Conservation (phyloP, 1,140 invertebrate species). For the Drosophila trapezifrons region DNA sequence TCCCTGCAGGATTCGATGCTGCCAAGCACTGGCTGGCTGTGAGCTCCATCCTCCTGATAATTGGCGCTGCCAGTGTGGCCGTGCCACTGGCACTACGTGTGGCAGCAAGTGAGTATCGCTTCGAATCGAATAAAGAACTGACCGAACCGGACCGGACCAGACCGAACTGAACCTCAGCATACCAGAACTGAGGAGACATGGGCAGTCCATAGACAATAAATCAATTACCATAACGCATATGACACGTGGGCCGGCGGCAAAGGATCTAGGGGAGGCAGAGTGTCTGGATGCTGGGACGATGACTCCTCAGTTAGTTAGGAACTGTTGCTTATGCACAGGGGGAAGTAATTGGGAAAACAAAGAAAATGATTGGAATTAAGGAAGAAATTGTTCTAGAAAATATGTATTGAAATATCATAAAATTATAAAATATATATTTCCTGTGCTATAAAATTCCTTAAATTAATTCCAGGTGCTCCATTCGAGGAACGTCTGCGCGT, state of each 20-base stretch:
- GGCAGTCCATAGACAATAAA: conserved; percentile 67
- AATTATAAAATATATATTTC: too few relatives aligned
- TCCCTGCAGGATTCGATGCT: conserved; percentile 84
- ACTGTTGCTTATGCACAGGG: conserved; percentile 21
- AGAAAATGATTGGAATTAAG: too few relatives aligned
- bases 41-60: conserved; percentile 87
- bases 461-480: conserved; percentile 84
- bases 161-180: neutral
- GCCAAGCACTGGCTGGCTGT: conserved; percentile 88
- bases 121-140: conserved; percentile 1
- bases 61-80: conserved; percentile 88
- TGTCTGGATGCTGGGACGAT: conserved; percentile 39
- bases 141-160: neutral
- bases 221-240: conserved; percentile 82
- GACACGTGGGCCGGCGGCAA: conserved; percentile 45
- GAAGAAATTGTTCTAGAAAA: too few relatives aligned
- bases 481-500: conserved; percentile 88
- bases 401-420: too few relatives aligned
- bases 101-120: conserved; percentile 85
- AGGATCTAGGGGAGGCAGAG: neutral
- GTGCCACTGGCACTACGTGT: conserved; percentile 88
- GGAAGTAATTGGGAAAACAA: neutral
- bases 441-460: too few relatives aligned
- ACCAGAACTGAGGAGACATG: conserved; percentile 6
- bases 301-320: conserved; percentile 57